Evolutionary conservation across 2,113 vertebrate genomes (phyloP), one percentile per base, ranked within the genome.

Genomic region (Drymodes brunneopygia): DNA sequence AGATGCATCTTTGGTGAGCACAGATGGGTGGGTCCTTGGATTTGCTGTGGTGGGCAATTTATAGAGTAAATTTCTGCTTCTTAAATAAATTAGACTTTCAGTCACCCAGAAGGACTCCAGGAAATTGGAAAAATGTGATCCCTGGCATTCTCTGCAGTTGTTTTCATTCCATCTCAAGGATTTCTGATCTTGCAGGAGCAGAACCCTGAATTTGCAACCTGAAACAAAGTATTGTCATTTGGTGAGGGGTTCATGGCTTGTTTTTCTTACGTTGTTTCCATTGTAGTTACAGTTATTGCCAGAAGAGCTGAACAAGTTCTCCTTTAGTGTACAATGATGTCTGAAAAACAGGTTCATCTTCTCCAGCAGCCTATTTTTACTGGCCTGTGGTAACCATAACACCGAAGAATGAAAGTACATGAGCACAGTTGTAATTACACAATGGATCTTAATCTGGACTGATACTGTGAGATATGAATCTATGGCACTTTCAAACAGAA

Each of bases 401-500:
- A 54, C 58, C 48, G 14, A 60, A 53, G 83, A 94, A 81, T 88
- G 53, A 58, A 95, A 78, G 69, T 81, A 60, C 44, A 22, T 5
- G 58, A 86, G 70, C 91, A 48, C 21, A 12, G 31, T 33, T 75
- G 56, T 95, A 94, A 91, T 92, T 96, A 93, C 96, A 78, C 29
- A 67, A 20, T 79, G 81, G 83, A 58, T 86, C 82, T 90, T 95
- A 81, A 57, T 95, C 81, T 75, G 44, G 58, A 31, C 78, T 92
- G 95, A 40, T 69, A 83, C 15, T 92, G 83, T 38, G 51, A 94
- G 78, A 58, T 86, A 82, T 12, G 89, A 89, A 89, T 95, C 92
- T 90, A 42, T 88, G 81, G 74, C 94, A 70, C 92, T 97, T 98
- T 94, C n/a, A 25, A 22, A 77, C 70, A 38, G 56, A 58, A 93